These are phyloP conservation scores for Umimayanthus kanabou DNA, from an alignment of 92 coral and sea anemone species.

Conservation along the genomic window DNA sequence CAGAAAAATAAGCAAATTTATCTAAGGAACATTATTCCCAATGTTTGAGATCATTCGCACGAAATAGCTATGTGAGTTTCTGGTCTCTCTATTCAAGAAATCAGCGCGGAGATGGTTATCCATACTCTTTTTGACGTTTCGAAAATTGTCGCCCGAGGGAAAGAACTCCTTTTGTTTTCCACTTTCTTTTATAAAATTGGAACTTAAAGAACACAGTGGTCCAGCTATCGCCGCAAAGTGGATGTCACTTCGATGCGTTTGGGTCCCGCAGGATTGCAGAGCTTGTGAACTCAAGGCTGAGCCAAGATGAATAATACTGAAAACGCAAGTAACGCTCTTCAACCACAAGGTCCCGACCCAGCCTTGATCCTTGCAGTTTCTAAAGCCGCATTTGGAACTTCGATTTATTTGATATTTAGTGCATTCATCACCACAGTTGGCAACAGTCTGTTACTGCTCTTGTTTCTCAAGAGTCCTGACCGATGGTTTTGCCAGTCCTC, in stretches of 20 bases:
- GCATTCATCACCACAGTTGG: constrained; percentile 7
- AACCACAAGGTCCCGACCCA: constrained; percentile 28
- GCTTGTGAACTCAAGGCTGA: not conserved
- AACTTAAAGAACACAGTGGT: not conserved
- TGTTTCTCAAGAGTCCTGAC: constrained; percentile 15
- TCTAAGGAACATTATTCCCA: not conserved
- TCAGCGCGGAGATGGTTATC: not conserved
- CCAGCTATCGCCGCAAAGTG: constrained; percentile 8
- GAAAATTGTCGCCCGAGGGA: constrained; percentile 17
- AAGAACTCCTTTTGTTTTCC: not conserved
- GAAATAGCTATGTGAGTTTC: not conserved
- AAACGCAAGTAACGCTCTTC: not conserved
- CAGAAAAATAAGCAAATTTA: not conserved
- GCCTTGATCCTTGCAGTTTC: constrained; percentile 12
- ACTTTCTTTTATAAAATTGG: not conserved
- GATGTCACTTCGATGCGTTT: not conserved
- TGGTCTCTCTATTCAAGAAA: not conserved
- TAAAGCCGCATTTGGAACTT: constrained; percentile 34
- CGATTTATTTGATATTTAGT: constrained; percentile 16
- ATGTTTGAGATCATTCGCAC: too few species aligned
- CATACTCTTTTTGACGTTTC: not conserved
- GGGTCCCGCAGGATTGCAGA: not conserved
- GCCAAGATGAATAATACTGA: constrained; percentile 15
- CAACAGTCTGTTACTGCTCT: constrained; percentile 18
- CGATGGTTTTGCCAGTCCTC: constrained; percentile 35